Conservation (phyloP, 1,140 invertebrate species). For the Drosophila parvula region DNA sequence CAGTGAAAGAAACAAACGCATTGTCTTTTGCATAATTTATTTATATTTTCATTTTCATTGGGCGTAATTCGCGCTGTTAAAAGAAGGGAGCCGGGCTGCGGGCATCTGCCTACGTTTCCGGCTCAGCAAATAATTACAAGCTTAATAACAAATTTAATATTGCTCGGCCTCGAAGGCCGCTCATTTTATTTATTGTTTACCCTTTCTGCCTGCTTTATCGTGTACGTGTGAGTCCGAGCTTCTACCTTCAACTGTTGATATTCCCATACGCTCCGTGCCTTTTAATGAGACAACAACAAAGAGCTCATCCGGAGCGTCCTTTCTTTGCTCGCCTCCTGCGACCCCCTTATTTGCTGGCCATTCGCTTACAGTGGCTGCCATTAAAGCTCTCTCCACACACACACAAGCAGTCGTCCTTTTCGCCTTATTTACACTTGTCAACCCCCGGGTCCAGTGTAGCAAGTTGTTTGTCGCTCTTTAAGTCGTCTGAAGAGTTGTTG, state of each 20-base stretch:
- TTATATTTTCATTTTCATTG: slow-evolving; percentile 69
- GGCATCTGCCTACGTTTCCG: slow-evolving; percentile 70
- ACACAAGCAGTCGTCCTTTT: slow-evolving; percentile 8
- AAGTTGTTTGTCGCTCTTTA: slow-evolving; percentile 61
- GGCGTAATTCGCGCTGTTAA: slow-evolving; percentile 50
- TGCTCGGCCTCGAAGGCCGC: slow-evolving; percentile 55
- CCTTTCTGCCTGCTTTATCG: slow-evolving; percentile 41
- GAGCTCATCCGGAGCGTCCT: slow-evolving; percentile 42
- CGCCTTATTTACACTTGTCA: slow-evolving; percentile 58
- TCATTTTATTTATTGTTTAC: slow-evolving; percentile 54
- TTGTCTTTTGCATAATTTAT: slow-evolving; percentile 79
- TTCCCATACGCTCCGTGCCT: slow-evolving; percentile 66
- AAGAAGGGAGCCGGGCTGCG: slow-evolving; percentile 23
- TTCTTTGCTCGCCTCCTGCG: slow-evolving; percentile 10
- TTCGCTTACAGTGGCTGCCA: slow-evolving; percentile 34
- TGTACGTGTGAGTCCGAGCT: background rate
- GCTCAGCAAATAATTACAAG: slow-evolving; percentile 74
- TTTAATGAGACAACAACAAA: slow-evolving; percentile 78
- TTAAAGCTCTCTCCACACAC: slow-evolving; percentile 36
- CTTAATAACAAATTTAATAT: slow-evolving; percentile 82
- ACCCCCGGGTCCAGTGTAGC: slow-evolving; percentile 14
- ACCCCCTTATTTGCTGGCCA: slow-evolving; percentile 52
- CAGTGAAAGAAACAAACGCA: slow-evolving; percentile 57
- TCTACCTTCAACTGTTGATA: slow-evolving; percentile 59
- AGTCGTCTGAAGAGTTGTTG: slow-evolving; percentile 68